Evolutionary conservation across 1,140 invertebrate species (phyloP), one percentile per base, ranked within the genome.

Genomic region (Lucilia cuprina): DNA sequence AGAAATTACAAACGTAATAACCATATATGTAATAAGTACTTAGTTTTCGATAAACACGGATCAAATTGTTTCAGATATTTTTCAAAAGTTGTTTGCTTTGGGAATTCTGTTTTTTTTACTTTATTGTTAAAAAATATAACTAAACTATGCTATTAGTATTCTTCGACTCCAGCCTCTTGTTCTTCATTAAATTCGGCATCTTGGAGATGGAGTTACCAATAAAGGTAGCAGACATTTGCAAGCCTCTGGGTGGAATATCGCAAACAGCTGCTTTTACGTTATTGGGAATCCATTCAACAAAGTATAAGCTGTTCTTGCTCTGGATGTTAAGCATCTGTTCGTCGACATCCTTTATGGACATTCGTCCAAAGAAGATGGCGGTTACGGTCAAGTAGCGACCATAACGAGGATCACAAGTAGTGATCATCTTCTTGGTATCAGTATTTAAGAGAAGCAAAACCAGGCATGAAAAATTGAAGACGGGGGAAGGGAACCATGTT

Each of bases 261-360:
- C 96, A 97, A 65, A 97, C 96, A 74, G 96, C 96, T 10, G 95
- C 96, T 90, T 96, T 96, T 2, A 96, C 95, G 86, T 96, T 96
- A 90, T 96, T 96, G 8, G 96, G 96, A 87, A 97, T 96, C 96
- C 96, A 96, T 92, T 96, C 96, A 55, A 96, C 96, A 88, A 96
- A 97, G 92, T 96, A 96, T 47, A 93, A 93, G 86, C 94, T 96
- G 92, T 96, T 96, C 92, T 96, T 96, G 88, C 96, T 96, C 90
- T 96, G 96, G 74, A 97, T 94, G 88, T 95, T 96, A 84, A 96
- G 93, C 95, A 94, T 96, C 86, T 93, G 93, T 87, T 95, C 93
- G 85, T 94, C 94, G 34, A 94, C 94, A 88, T 97, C 96, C 91
- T 97, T 98, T 97, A 98, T 98, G n/a, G 95, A 96, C 95, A 96